phyloP scores from a whole-genome alignment of 2,113 vertebrate genomes.

The Macrotis lagotis region DNA sequence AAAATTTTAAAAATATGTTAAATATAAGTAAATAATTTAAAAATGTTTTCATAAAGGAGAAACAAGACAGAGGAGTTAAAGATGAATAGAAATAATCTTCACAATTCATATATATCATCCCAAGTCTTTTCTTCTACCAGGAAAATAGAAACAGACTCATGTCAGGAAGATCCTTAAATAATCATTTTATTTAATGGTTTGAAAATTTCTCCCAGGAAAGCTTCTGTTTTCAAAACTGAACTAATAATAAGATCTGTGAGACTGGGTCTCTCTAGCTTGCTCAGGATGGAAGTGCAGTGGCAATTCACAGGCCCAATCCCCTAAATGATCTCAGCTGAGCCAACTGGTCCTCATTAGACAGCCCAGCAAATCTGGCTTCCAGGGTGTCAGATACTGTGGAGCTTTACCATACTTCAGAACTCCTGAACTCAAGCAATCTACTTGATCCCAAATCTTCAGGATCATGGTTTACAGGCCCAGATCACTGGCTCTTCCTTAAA shows the following conservation, averaged over 20 bases:
- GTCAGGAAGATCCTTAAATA: slow-evolving; percentile 34
- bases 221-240: slow-evolving; percentile 25
- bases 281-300: background rate
- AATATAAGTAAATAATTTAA: background rate
- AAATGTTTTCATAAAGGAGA: slow-evolving; percentile 33
- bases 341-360: background rate
- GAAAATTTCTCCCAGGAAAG: background rate
- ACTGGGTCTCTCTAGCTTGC: background rate
- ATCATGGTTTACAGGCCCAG: background rate
- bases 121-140: slow-evolving; percentile 50
- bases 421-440: background rate
- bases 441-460: background rate
- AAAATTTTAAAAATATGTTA: background rate
- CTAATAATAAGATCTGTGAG: background rate
- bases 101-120: slow-evolving; percentile 39
- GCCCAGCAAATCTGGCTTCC: background rate
- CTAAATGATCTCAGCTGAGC: background rate
- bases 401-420: background rate
- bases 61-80: slow-evolving; percentile 40
- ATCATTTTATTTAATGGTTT: slow-evolving; percentile 12
- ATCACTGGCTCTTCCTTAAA: background rate
- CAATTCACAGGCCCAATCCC: background rate
- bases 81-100: slow-evolving; percentile 48
- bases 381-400: background rate
- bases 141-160: slow-evolving; percentile 29